Evolutionary conservation across 1,140 invertebrate species (phyloP).

Genomic region (Zaprionus kolodkinae): DNA sequence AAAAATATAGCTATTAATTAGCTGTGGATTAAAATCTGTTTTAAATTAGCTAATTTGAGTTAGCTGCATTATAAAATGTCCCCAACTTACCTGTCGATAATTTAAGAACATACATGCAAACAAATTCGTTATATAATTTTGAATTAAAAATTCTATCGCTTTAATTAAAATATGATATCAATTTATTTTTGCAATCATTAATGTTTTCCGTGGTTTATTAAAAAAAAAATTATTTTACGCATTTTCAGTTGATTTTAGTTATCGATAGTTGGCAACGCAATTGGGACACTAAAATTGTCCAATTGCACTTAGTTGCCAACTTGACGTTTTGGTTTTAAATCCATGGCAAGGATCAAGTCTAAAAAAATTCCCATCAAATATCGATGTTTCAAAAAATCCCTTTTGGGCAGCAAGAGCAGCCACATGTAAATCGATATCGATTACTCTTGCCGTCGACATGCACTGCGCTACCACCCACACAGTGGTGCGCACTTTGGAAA

Average conservation of each 20-base stretch:
- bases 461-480: not conserved
- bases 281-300: not conserved
- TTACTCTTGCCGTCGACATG: not conserved
- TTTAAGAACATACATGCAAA: not conserved
- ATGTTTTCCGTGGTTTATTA: not conserved
- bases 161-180: not conserved
- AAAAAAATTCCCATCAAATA: not conserved
- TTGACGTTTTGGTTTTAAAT: not conserved
- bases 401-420: not conserved
- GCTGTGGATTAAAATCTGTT: not conserved
- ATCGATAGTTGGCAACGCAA: conserved; percentile 1
- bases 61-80: not conserved
- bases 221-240: not conserved
- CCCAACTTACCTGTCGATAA: not conserved
- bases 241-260: not conserved
- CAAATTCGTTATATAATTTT: not conserved
- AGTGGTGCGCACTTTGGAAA: not conserved
- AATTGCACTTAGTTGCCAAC: not conserved
- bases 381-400: not conserved
- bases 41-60: not conserved
- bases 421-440: not conserved
- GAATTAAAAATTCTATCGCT: not conserved
- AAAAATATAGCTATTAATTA: not conserved
- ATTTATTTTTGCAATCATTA: conserved; percentile 1
- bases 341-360: not conserved